These are phyloP conservation scores for Pavo muticus DNA, from an alignment of 2,113 vertebrate species.

Conservation along the genomic window DNA sequence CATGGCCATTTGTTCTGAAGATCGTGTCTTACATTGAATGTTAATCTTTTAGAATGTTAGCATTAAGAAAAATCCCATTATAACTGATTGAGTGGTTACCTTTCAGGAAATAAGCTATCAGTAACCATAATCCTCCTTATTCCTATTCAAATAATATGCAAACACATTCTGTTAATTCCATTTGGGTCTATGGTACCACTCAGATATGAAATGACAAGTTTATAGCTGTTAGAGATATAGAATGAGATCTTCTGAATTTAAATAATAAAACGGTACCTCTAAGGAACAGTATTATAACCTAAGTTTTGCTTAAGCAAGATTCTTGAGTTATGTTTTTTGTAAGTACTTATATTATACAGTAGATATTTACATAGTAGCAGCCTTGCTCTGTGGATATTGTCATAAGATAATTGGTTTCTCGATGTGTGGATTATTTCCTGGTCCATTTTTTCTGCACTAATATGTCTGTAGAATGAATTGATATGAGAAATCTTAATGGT, in stretches of 20 bases:
- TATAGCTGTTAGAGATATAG: neutral
- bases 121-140: neutral
- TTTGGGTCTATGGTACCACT: neutral
- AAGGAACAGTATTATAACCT: neutral
- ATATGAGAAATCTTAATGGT: constrained; percentile 27
- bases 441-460: constrained; percentile 27
- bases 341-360: neutral
- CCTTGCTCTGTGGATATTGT: neutral
- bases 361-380: neutral
- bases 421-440: constrained; percentile 34
- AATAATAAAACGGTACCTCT: neutral
- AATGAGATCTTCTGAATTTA: neutral
- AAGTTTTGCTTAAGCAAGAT: neutral
- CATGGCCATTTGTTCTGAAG: neutral
- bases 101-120: neutral
- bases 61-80: neutral
- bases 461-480: neutral
- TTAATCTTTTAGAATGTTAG: neutral
- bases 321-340: neutral
- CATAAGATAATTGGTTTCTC: constrained; percentile 18
- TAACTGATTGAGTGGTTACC: neutral
- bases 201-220: fast-evolving
- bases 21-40: fast-evolving
- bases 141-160: neutral
- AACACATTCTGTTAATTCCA: neutral